Base-by-base conservation (phyloP, 2,113 vertebrate genomes). In the Ciconia maguari region DNA sequence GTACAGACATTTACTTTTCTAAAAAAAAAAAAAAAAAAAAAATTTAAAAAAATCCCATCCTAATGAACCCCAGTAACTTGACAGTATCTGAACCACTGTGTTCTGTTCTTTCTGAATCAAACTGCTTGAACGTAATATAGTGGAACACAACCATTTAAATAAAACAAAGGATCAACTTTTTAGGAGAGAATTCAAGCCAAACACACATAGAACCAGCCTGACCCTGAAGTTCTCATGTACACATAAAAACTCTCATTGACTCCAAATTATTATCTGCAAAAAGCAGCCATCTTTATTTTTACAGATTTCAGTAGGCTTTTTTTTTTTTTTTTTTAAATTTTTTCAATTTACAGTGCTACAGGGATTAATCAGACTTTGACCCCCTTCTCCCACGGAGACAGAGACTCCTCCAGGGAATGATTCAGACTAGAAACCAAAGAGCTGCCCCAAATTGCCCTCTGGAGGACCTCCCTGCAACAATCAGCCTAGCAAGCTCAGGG, bases 1-100 rank as follows among this genome's bases (percentile, higher is more conserved):
- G 97, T 97, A 98, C 96, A 97, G 96, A 98, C 97, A 94, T 97
- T 90, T 72, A 98, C 96, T 96, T 79, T 90, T 92, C 94, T 95
- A 20, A 82, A 89, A 91, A 88, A 77, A 83, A 66, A 42, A 66
- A 42, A 83, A 49, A 32, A 60, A 17, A 36, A 34, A 7, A 42
- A 70, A n/a, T 64, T 52, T 54, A 66, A 91, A 61, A 61, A 25
- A 83, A 52, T 49, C 54, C 66, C 86, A 82, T 92, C 81, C 83
- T 82, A 11, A n/a, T 84, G 89, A 96, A 94, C 75, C 85, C 96
- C 89, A 83, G 79, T 57, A 88, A 93, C 82, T 78, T 89, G 92
- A 97, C 95, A 95, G 92, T n/a, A 88, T 94, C 85, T 21, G 93
- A 95, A 86, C 87, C 90, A 58, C 82, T 66, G 83, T 11, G 49